phyloP scores from a whole-genome alignment of 2,113 vertebrate genomes.

The Albula glossodonta region DNA sequence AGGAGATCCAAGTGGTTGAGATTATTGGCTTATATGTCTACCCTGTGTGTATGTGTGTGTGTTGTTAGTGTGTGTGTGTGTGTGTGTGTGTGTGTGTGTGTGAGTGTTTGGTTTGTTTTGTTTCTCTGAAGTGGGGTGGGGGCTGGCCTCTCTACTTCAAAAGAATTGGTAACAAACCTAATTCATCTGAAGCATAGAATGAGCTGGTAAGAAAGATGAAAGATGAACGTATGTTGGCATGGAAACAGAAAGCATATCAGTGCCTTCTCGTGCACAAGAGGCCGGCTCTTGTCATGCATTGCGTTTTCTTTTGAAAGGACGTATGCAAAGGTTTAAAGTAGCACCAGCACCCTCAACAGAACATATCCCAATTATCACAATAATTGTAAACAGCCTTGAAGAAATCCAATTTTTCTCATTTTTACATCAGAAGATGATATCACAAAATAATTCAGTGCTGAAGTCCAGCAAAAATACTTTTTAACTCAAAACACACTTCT shows the following conservation, averaged over 20 bases:
- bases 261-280: constrained; percentile 72
- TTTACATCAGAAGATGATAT: background rate
- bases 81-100: constrained; percentile 38
- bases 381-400: constrained; percentile 45
- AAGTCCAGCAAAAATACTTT: background rate
- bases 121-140: constrained; percentile 69
- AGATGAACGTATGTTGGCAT: constrained; percentile 83
- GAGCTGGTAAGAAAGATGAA: constrained; percentile 83
- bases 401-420: constrained; percentile 60
- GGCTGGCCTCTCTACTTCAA: constrained; percentile 69
- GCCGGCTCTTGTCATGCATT: constrained; percentile 52
- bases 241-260: constrained; percentile 81
- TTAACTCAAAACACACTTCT: background rate
- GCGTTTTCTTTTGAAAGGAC: constrained; percentile 63
- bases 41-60: constrained; percentile 38
- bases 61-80: constrained; percentile 29
- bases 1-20: constrained; percentile 65
- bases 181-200: constrained; percentile 81
- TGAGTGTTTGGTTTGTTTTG: constrained; percentile 66
- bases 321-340: constrained; percentile 70
- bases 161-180: constrained; percentile 83
- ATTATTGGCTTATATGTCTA: constrained; percentile 75
- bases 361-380: constrained; percentile 76
- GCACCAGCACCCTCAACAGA: constrained; percentile 72
- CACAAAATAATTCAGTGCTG: background rate